Evolutionary conservation across 2,888 invertebrate genomes (phyloP).

Genomic region (Germaria angustata): DNA sequence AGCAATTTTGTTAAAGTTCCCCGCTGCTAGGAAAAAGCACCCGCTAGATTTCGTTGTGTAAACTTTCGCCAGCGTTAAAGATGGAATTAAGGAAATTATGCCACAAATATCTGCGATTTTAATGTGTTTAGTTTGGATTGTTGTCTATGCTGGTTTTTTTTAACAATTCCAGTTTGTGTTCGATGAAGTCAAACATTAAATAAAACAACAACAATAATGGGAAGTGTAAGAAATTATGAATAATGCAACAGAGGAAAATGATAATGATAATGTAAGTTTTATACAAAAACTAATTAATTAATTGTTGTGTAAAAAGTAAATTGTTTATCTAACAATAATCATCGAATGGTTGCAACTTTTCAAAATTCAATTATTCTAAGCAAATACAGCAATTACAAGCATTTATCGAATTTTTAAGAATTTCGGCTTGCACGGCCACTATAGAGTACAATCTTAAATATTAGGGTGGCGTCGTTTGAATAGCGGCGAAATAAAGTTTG

Average conservation of each 20-base stretch:
- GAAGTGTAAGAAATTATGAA: constrained; percentile 10
- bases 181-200: neutral
- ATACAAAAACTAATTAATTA: neutral
- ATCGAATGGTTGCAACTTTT: constrained; percentile 5
- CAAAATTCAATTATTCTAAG: neutral
- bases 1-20: too few species aligned
- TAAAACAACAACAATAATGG: neutral
- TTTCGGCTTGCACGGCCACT: neutral
- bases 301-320: neutral
- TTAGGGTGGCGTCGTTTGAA: too few species aligned
- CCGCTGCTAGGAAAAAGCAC: neutral
- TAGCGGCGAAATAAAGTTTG: too few species aligned
- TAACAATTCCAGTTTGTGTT: constrained; percentile 10
- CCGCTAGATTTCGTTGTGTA: neutral
- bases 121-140: constrained; percentile 12
- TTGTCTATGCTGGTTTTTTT: neutral
- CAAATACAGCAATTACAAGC: neutral
- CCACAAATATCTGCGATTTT: constrained; percentile 25
- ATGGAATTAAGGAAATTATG: constrained; percentile 56
- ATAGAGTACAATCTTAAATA: too few species aligned
- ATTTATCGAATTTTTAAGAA: neutral
- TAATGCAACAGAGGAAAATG: neutral
- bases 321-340: neutral
- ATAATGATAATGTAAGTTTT: neutral
- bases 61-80: constrained; percentile 47